phyloP scores from a whole-genome alignment of 2,113 vertebrate species.

The Ictidomys tridecemlineatus region DNA sequence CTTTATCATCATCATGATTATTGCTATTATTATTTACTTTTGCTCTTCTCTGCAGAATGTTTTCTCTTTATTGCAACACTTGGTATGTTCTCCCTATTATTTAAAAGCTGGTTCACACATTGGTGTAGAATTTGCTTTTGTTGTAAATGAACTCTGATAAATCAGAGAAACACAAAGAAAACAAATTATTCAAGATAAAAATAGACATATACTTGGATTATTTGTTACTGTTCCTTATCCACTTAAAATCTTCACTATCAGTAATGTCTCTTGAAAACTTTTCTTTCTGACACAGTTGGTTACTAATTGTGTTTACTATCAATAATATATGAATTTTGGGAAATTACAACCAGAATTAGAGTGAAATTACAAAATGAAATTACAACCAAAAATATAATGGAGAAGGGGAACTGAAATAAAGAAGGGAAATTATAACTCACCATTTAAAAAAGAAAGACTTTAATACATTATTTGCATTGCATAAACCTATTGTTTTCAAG shows the following conservation, averaged over 20 bases:
- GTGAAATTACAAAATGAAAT: too few relatives aligned
- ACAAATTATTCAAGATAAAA: constrained; percentile 45
- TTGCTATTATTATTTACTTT: constrained; percentile 46
- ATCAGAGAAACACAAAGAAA: constrained; percentile 65
- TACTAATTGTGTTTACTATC: too few relatives aligned
- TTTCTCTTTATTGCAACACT: constrained; percentile 49
- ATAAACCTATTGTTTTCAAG: too few relatives aligned
- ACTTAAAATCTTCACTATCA: not conserved
- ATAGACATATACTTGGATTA: not conserved
- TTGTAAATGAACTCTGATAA: constrained; percentile 49
- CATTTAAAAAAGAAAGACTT: too few relatives aligned
- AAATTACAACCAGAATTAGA: too few relatives aligned
- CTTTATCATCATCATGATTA: constrained; percentile 38
- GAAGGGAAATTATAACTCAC: too few relatives aligned
- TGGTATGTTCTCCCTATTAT: not conserved
- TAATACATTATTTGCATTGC: too few relatives aligned
- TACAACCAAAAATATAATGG: too few relatives aligned
- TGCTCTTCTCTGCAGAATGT: constrained; percentile 1
- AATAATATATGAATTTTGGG: too few relatives aligned
- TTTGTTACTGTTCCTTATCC: not conserved
- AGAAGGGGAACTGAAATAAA: too few relatives aligned
- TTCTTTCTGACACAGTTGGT: not conserved
- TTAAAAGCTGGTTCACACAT: constrained; percentile 17
- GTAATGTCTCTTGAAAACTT: not conserved
- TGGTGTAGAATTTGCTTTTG: constrained; percentile 26